phyloP scores from a whole-genome alignment of 2,888 invertebrate genomes.

The Cataglyphis albicans region DNA sequence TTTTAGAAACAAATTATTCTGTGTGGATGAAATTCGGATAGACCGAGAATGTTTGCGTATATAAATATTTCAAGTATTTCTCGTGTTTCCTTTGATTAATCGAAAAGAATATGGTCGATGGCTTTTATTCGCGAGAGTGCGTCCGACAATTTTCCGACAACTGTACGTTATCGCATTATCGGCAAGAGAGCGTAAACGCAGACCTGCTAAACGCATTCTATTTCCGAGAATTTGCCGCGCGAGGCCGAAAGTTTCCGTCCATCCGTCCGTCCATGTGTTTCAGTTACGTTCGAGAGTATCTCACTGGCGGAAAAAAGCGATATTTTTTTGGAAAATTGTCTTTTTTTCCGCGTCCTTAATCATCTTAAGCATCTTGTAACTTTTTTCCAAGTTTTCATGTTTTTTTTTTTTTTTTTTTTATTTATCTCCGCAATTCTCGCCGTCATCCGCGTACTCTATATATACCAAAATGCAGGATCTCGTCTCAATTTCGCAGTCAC shows the following conservation, averaged over 20 bases:
- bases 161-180: constrained; percentile 67
- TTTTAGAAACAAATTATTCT: neutral
- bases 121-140: constrained; percentile 66
- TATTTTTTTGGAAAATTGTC: neutral
- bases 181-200: constrained; percentile 55
- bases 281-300: neutral
- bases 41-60: neutral
- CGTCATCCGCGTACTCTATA: neutral
- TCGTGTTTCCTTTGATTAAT: constrained; percentile 41
- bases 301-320: neutral
- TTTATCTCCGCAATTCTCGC: neutral
- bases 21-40: neutral
- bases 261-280: neutral
- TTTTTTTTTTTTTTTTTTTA: neutral
- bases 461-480: neutral
- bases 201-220: constrained; percentile 53
- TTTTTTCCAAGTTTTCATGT: neutral
- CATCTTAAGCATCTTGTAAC: neutral
- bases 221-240: constrained; percentile 35
- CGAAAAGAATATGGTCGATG: constrained; percentile 62
- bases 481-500: constrained; percentile 40
- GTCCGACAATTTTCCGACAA: constrained; percentile 61
- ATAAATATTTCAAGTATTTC: constrained; percentile 62
- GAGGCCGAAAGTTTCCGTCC: constrained; percentile 23
- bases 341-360: neutral